Evolutionary conservation across 2,797 vertebrate genomes (phyloP), one percentile per base, ranked within the genome.

Genomic region (Otus scops): DNA sequence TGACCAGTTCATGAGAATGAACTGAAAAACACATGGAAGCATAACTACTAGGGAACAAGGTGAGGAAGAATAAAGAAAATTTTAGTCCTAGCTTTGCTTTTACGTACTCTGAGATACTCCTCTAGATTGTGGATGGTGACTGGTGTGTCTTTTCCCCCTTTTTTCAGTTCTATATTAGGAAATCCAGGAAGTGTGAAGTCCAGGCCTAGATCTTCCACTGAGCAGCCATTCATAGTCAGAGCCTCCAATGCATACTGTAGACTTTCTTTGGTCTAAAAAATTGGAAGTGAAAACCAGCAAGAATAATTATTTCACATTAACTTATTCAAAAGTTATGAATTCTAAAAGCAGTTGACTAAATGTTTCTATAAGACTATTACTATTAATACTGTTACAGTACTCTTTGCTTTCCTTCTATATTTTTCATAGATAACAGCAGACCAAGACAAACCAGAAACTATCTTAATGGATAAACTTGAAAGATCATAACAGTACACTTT

Each of bases 171-270:
- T 59, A 99, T 99, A 95, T 99, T 99, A 38, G 99, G 99, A 98
- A 99, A 99, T 28, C 99, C 99, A 65, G 99, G 99, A 79, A 99
- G 98, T 32, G 99, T 99, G 95, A 99, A 99, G 97, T 99, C 99
- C 97, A 99, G 97, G 48, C 99, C 99, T 78, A 99, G 98, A 96
- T 99, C 99, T 98, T 99, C 99, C 96, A 99, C 99, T 45, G 99
- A 99, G 98, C 99, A 99, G 97, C 99, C 99, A 87, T 99, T 99
- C 99, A 99, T 99, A 92, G 99, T 99, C 82, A 99, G 98, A 97
- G 99, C 99, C 97, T 99, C 99, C 95, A 99, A 98, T 27, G 99
- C 99, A 98, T 99, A 99, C 95, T 99, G 99, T 85, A 99, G 98
- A 96, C 98, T 99, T 98, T 99, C 99, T 98, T 99, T 99, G 60